A percentile compares a stretch with the other conserved stretches of the same genome.
Conservation (phyloP, 2,113 vertebrate species). For the Ciconia stormi region DNA sequence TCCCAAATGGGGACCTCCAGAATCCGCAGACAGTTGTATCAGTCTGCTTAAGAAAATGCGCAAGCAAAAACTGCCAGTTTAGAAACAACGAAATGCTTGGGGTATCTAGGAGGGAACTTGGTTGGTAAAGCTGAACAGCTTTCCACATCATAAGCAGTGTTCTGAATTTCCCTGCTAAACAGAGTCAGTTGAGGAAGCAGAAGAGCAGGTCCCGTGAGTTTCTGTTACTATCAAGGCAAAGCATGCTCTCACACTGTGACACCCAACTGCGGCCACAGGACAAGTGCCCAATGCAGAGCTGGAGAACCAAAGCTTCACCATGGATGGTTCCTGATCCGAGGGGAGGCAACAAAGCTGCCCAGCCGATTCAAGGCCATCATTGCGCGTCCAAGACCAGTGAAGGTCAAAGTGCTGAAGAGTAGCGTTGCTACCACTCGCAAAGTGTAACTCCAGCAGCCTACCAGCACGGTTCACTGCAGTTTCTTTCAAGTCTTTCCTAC, state of each 20-base stretch:
- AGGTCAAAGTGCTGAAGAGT: background rate
- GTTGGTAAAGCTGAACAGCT: background rate
- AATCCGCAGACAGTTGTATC: background rate
- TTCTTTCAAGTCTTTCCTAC: background rate
- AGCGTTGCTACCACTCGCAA: background rate
- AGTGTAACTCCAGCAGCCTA: background rate
- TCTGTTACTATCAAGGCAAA: background rate
- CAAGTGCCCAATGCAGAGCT: background rate
- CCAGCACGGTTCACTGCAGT: background rate
- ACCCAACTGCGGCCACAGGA: rapidly evolving
- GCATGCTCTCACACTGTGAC: rapidly evolving
- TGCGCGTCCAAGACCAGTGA: background rate
- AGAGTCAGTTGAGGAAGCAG: background rate
- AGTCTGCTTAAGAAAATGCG: background rate
- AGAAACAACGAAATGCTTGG: background rate
- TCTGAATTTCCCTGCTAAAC: background rate
- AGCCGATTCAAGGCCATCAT: background rate
- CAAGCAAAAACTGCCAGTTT: background rate
- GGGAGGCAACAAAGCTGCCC: background rate
- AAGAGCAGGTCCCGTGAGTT: background rate
- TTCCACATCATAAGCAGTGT: background rate
- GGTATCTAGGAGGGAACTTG: background rate
- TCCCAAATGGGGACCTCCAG: background rate
- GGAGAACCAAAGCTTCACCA: background rate
- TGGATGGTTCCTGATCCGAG: background rate